Conservation (phyloP, 2,888 invertebrate genomes). For the Lepidochrysops patricia region DNA sequence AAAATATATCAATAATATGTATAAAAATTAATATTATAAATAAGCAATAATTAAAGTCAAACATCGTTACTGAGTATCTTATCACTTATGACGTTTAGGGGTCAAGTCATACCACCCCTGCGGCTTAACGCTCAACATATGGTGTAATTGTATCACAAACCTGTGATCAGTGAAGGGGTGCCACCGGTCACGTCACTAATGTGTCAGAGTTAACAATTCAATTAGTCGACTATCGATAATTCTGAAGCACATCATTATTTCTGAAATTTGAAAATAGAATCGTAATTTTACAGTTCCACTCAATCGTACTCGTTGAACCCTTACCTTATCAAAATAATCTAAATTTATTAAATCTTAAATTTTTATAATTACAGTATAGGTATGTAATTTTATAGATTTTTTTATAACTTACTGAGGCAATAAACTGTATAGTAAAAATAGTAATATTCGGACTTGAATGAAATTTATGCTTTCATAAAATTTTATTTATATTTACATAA, state of each 20-base stretch:
- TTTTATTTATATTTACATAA: background rate
- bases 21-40: background rate
- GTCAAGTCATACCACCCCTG: constrained; percentile 28
- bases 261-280: background rate
- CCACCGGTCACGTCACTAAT: background rate
- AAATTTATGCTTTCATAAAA: constrained; percentile 1
- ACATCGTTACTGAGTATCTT: constrained; percentile 17
- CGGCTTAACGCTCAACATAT: constrained; percentile 36
- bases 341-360: background rate
- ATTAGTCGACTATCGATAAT: constrained; percentile 12
- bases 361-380: background rate
- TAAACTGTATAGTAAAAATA: background rate
- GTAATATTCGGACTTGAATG: background rate
- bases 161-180: constrained; percentile 5
- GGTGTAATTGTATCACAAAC: constrained; percentile 42
- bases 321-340: background rate
- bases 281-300: no score
- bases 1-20: background rate
- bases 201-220: constrained; percentile 10
- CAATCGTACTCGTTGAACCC: background rate
- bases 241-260: background rate
- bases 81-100: constrained; percentile 25
- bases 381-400: background rate
- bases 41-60: background rate
- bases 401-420: background rate